phyloP scores from a whole-genome alignment of 2,888 invertebrate species.

The Iselma pallidipennis region DNA sequence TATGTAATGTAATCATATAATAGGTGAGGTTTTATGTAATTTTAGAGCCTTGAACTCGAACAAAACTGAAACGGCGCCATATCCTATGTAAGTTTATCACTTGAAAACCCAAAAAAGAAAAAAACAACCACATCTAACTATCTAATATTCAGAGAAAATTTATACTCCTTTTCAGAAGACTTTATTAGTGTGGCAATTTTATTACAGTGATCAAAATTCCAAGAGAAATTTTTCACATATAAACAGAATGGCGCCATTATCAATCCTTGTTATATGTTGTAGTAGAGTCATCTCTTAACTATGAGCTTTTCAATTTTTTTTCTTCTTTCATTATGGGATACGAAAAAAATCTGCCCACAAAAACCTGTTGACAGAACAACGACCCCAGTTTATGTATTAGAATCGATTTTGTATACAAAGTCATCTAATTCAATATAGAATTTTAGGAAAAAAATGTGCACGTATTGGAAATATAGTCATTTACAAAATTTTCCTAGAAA shows the following conservation, averaged over 20 bases:
- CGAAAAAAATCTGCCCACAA: constrained; percentile 22
- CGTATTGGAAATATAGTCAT: no score
- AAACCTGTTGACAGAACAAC: constrained; percentile 42
- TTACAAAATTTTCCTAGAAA: no score
- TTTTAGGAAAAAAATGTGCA: no score
- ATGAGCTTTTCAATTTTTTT: no score
- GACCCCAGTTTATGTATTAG: constrained; percentile 32
- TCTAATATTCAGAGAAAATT: neutral
- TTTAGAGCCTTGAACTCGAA: constrained; percentile 27
- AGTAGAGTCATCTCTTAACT: no score
- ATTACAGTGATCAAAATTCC: neutral
- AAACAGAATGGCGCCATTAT: no score
- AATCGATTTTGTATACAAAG: constrained; percentile 32
- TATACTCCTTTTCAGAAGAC: constrained; percentile 17
- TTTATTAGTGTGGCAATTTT: constrained; percentile 26
- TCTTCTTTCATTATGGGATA: no score
- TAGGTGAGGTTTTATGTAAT: constrained; percentile 30
- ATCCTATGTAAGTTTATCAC: constrained; percentile 3
- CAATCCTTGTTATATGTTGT: no score
- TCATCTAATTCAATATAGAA: constrained; percentile 31
- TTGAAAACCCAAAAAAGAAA: no score
- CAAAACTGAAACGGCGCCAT: constrained; percentile 21
- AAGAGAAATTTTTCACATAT: neutral
- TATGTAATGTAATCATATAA: constrained; percentile 21
- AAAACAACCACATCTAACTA: no score